Evolutionary conservation across 2,888 invertebrate genomes (phyloP), one percentile per base, ranked within the genome.

Genomic region (Acleris sparsana): DNA sequence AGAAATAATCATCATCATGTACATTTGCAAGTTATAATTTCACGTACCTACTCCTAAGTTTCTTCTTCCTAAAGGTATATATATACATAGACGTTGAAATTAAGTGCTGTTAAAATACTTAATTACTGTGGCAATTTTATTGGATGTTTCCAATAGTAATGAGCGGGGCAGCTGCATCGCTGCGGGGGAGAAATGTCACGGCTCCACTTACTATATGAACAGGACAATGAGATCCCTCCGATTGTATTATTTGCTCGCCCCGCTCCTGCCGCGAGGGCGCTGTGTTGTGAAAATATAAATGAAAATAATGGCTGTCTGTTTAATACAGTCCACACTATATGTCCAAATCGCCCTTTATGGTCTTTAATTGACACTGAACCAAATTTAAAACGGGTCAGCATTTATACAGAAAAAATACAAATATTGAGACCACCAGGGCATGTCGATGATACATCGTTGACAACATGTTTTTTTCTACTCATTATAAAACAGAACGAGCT

Each of bases 101-200:
- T 57, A 69, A 69, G 72, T 69, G 68, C 63, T 59, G 67, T 66
- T 60, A 63, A 70, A 70, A 71, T 64, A 68, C 68, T 71, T 79
- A 75, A 78, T 77, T 77, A 74, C 74, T 72, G 71, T 72, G 73
- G 71, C 63, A 67, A 72, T 77, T 82, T 83, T 80, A 79, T 82
- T 77, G 73, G 76, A 74, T 74, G 71, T 74, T 73, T 71, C 68
- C 72, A 72, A 72, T 75, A 71, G 73, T 76, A 81, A 83, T 77
- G 77, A 79, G 72, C 62, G 71, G 76, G 75, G 83, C 86, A 86
- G 87, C 82, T 85, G 88, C 74, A 75, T 69, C 79, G 77, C 80
- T 75, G 75, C 74, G 77, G 82, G 88, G 85, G 82, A 80, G 79
- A 83, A 80, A 86, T 85, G 84, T 86, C 88, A 85, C 75, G 76